Evolutionary conservation across 2,888 invertebrate genomes (phyloP), one percentile per base, ranked within the genome.

Genomic region (Endomychus coccineus): DNA sequence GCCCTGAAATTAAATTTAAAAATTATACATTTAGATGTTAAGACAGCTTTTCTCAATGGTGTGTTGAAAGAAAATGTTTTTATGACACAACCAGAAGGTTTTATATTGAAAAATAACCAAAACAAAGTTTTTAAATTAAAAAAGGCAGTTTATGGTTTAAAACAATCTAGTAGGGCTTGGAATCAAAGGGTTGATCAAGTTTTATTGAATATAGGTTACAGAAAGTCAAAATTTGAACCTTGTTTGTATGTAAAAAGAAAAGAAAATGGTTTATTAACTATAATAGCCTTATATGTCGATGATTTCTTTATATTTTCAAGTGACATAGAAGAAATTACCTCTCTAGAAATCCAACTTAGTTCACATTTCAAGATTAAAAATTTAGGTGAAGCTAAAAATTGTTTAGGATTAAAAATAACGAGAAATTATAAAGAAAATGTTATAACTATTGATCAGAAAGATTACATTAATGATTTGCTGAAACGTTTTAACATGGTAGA

Each of bases 11-110:
- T 34, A 24, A 15, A 22, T 21, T 36, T 40, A 13, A 28, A 27
- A 5, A 40, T 42, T 24, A n/a, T 31, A n/a, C 40, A 42, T 33
- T 33, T 40, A 29, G 42, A 36, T 22, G 42, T 42, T 4, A 32
- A 21, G 21, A 40, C 42, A 2, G 42, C 42, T 11, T 42, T 42
- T 28, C 17, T 42, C 2, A 42, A 40, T 23, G 42, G 33, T 7
- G 6, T 27, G 7, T 16, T 42, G 2, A 13, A 40, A 12, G 40
- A 42, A 36, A 31, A 22, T 25, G 36, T 42, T n/a, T 42, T 15
- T 17, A 42, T 42, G 39, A 6, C 36, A 28, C 22, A 27, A 10
- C 42, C 36, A 7, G 36, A 36, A 19, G 19, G 19, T 31, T 42
- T 24, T 24, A 15, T 35, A 9, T 19, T 9, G 4, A 29, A 39